Evolutionary conservation across 2,113 vertebrate genomes (phyloP), one percentile per base, ranked within the genome.

Genomic region (Anarrhichthys ocellatus): DNA sequence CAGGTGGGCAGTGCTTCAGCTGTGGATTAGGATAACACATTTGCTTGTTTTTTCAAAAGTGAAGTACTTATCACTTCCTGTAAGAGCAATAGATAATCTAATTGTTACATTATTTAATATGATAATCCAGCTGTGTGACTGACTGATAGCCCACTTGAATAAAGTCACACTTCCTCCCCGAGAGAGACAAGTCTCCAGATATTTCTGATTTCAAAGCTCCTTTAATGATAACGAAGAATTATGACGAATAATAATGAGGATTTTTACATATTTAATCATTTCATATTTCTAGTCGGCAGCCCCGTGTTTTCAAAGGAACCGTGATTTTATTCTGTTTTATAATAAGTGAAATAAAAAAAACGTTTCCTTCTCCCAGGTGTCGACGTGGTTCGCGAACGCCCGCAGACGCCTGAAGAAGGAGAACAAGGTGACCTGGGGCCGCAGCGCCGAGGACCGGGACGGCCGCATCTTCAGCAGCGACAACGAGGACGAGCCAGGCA

Each of bases 351-450:
- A 17, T 2, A 2, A 52, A 52, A 20, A 20, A 15, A 61, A 7
- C 18, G 2, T 58, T 22, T 82, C 22, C 0, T 24, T 27, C 22
- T 44, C 14, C 1, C 94, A 99, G 94, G 97, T 98, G 34, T 98
- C 97, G 73, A 99, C 97, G 73, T 99, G 97, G 97, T 99, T 99
- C 0, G 97, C 97, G 73, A 99, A 99, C 0, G 97, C 97, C 38
- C 95, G 97, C 76, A 92, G 97, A 48, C 91, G 97, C 22, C 96
- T 99, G 32, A 99, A 98, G 92, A 99, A 99, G 93, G 97, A 99
- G 94, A 99, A 99, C 94, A 98, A 99, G 92, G 97, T 99, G 62
- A 99, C 97, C 0, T 99, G 97, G 97, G 98, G 97, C 9, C 96
- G 98, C 93, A 98, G 96, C 92, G 98, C 99, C 11, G 97, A 99